Evolutionary conservation across 2,888 invertebrate species (phyloP), one percentile per base, ranked within the genome.

Genomic region (Chrysolina haemoptera): DNA sequence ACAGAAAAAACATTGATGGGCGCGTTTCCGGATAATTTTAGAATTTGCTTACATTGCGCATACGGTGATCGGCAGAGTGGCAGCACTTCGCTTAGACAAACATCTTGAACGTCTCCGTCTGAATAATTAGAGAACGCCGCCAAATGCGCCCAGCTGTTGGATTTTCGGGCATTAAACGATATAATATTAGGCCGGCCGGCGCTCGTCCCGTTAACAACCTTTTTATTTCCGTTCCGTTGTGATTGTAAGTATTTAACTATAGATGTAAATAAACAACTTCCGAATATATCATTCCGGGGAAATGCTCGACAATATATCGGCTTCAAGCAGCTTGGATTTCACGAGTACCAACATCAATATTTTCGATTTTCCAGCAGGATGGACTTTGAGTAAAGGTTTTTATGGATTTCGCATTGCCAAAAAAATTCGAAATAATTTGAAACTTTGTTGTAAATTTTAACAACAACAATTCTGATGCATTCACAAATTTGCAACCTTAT

Each of bases 131-230:
- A 81, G 73, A 66, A 72, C 67, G 73, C 79, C 80, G 80, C 76
- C 83, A 85, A 84, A 83, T 85, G 84, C 78, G 80, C 68, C 79
- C 85, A 85, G 84, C 85, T 85, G 85, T 83, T 83, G 74, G 63
- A 72, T 73, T 76, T 75, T 76, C 67, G 69, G 62, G 62, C 64
- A 59, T 68, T 68, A 68, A 68, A 63, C 62, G 72, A 12, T 62
- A 35, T 73, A n/a, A n/a, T n/a, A n/a, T n/a, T n/a, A n/a, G n/a
- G n/a, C 48, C 68, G 43, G 62, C 20, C 50, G 50, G 48, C 43
- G 55, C 41, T 63, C 27, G 41, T 35, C 53, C 67, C 62, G 59
- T 74, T 68, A 43, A 46, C 40, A 68, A 35, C 27, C 53, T 43
- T 55, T 74, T 74, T 70, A 68, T 53, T 68, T 64, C 64, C 18